Percentiles rank a stretch among this genome's conserved stretches.
phyloP scores from a whole-genome alignment of 2,113 vertebrate genomes.

The Drymodes brunneopygia region DNA sequence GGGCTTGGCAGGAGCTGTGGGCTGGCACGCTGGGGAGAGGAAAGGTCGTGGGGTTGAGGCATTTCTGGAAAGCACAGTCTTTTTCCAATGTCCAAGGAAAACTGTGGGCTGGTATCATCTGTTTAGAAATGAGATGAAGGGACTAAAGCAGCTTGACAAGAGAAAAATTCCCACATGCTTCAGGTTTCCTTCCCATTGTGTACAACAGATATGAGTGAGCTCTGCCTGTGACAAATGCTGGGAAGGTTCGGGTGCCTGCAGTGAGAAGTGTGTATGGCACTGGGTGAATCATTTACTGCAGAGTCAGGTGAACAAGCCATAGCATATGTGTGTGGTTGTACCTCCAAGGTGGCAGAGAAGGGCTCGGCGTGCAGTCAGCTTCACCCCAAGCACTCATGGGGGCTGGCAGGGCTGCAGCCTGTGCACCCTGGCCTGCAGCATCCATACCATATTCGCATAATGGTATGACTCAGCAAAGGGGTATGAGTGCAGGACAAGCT shows the following conservation, averaged over 20 bases:
- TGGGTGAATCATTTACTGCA: background rate
- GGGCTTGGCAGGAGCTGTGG: background rate
- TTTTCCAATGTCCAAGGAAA: background rate
- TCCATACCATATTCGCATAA: fast-evolving
- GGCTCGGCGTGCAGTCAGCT: fast-evolving
- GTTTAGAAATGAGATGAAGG: background rate
- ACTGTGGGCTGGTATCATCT: background rate
- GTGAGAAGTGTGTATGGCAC: background rate
- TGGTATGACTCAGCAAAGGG: fast-evolving
- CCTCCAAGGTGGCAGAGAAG: background rate
- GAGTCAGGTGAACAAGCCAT: background rate
- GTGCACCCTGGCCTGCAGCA: background rate
- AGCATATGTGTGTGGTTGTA: background rate
- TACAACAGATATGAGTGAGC: background rate
- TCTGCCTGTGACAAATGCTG: background rate
- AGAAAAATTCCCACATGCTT: background rate
- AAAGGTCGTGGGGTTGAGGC: background rate
- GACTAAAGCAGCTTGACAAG: background rate
- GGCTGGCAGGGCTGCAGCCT: background rate
- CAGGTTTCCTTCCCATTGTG: background rate
- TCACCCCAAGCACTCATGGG: fast-evolving
- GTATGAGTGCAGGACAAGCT: background rate
- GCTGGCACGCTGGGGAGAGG: background rate
- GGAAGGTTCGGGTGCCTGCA: background rate
- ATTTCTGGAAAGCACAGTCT: background rate